A percentile compares a stretch with the other conserved stretches of the same genome.
phyloP scores from a whole-genome alignment of 2,888 invertebrate species.

The Sarcophaga rosellei region DNA sequence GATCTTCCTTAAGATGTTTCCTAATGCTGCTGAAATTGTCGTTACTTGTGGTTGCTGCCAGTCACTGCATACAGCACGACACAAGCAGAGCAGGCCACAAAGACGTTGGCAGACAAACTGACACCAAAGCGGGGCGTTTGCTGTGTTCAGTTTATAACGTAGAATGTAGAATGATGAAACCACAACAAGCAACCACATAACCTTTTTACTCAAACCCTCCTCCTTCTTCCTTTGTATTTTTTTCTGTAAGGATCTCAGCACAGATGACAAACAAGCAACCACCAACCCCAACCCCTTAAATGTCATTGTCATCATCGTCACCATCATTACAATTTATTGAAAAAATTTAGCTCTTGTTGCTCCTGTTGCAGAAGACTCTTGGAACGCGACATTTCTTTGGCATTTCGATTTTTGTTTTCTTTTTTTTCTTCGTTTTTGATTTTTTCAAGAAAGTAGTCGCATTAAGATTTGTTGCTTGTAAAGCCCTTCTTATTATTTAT shows the following conservation, averaged over 20 bases:
- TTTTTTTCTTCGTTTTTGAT: background rate
- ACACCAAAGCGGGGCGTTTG: background rate
- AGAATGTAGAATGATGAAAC: slow-evolving; percentile 43
- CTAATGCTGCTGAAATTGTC: slow-evolving; percentile 61
- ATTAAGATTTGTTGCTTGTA: slow-evolving; percentile 31
- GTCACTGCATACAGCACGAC: slow-evolving; percentile 12
- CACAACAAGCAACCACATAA: slow-evolving; percentile 66
- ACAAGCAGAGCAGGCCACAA: background rate
- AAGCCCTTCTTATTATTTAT: slow-evolving; percentile 40
- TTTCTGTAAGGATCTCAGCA: background rate
- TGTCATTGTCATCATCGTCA: slow-evolving; percentile 40
- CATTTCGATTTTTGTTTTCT: background rate
- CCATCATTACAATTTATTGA: slow-evolving; percentile 60
- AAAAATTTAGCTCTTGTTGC: slow-evolving; percentile 47
- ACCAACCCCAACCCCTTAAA: slow-evolving; percentile 13
- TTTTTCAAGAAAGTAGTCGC: slow-evolving; percentile 30
- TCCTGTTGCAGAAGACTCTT: slow-evolving; percentile 36
- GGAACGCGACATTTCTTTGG: slow-evolving; percentile 59
- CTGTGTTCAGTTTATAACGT: slow-evolving; percentile 24
- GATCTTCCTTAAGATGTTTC: slow-evolving; percentile 49
- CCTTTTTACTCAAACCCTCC: slow-evolving; percentile 43
- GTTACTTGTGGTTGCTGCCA: slow-evolving; percentile 67
- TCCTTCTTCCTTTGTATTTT: background rate
- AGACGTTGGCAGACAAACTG: slow-evolving; percentile 14
- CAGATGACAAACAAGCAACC: slow-evolving; percentile 35